Base-by-base conservation (phyloP, 2,113 vertebrate species). In the Delphinus delphis region DNA sequence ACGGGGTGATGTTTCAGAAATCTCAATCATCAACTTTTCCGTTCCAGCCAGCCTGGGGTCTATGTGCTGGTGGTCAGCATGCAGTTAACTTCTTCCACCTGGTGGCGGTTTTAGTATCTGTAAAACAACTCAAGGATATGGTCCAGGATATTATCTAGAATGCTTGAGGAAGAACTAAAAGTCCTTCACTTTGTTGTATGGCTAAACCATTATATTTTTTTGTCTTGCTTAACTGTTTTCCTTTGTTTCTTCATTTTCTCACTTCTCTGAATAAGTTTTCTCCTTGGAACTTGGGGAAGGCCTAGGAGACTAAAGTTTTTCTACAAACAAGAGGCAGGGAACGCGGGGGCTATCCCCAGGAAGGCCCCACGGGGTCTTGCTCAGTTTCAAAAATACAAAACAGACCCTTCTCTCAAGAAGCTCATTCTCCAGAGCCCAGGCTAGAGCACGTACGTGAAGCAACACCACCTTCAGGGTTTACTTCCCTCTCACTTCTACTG, bases 401-500 rank as follows among this genome's bases (percentile, higher is more conserved):
- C 23, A 79, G 74, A 20, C 85, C 63, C 15, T 33, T 17, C 6
- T 44, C 17, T 60, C 65, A 20, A 26, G 33, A 67, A 74, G 28
- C 21, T 68, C 47, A 15, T 26, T 6, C 20, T 50, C 38, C 8
- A 11, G 21, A 33, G 38, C 47, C 0, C 1, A 86, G 81, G 25
- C 6, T 1, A 20, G 23, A 47, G 5, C 25, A 2, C 1, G 20
- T 20, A 3, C 1, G 4, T 18, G 17, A 85, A 63, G 23, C 63
- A 62, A 8, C 0, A 0, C 3, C n/a, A 6, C 18, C 50, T 60
- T 38, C 62, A 2, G 18, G 13, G 12, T 33, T 18, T 11, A 31
- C 26, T 21, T 21, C 36, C n/a, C 25, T 41, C 33, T 67, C 9
- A 0, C 20, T 65, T 47, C 41, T 8, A 38, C 9, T 0, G 0